phyloP scores from a whole-genome alignment of 2,888 invertebrate genomes.

The Phengaris alcon region DNA sequence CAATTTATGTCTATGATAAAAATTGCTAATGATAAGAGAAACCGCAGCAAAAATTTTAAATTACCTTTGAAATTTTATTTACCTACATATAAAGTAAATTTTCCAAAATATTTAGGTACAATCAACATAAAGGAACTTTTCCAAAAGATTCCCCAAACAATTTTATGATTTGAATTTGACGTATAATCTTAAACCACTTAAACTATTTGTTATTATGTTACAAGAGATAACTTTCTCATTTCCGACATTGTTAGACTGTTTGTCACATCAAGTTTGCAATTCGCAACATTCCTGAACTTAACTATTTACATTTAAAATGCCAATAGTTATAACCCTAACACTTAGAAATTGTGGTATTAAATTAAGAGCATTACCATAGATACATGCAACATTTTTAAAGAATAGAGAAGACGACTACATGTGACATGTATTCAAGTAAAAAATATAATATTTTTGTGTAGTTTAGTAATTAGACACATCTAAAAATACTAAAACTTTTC shows the following conservation, averaged over 20 bases:
- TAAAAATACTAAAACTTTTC: too few relatives aligned
- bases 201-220: conserved; percentile 1
- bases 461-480: too few relatives aligned
- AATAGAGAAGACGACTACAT: too few relatives aligned
- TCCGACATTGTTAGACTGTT: background rate
- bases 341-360: too few relatives aligned
- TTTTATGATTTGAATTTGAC: background rate
- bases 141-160: background rate
- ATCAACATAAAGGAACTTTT: background rate
- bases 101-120: background rate
- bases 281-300: background rate
- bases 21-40: too few relatives aligned
- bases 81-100: background rate
- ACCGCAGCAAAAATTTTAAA: too few relatives aligned
- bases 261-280: conserved; percentile 3
- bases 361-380: too few relatives aligned
- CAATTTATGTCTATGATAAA: too few relatives aligned
- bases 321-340: background rate
- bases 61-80: background rate
- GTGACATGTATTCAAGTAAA: too few relatives aligned
- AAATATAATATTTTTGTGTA: too few relatives aligned
- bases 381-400: too few relatives aligned
- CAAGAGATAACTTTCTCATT: conserved; percentile 3
- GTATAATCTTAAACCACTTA: background rate
- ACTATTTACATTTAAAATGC: background rate